Conservation (phyloP, 2,888 invertebrate genomes). For the Orthosia incerta region DNA sequence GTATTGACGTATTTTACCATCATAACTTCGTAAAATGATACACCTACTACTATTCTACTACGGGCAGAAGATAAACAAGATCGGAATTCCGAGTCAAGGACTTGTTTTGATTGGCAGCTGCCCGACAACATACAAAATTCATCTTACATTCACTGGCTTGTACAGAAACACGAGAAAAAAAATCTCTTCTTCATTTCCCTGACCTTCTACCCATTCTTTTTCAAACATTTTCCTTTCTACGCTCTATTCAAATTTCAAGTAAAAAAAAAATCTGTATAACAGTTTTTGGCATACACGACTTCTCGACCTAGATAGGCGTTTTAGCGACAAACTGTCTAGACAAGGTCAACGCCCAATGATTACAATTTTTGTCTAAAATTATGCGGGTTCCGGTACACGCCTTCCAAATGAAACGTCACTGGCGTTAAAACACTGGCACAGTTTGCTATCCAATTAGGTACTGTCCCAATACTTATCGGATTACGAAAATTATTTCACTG, state of each 20-base stretch:
- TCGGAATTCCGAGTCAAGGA: background rate
- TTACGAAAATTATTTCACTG: background rate
- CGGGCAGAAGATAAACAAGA: slow-evolving; percentile 1
- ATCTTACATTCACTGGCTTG: background rate
- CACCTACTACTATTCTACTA: background rate
- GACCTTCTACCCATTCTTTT: background rate
- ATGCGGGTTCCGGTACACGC: slow-evolving; percentile 48
- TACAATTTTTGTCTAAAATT: slow-evolving; percentile 48
- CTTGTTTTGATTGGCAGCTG: slow-evolving; percentile 31
- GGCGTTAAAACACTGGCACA: slow-evolving; percentile 7
- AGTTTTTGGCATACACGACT: slow-evolving; percentile 18
- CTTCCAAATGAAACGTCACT: slow-evolving; percentile 27
- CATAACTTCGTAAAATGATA: background rate
- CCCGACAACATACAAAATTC: background rate
- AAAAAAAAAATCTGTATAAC: slow-evolving; percentile 6
- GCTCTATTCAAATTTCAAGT: background rate
- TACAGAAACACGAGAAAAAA: background rate
- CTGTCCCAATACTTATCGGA: background rate
- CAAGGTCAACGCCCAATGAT: slow-evolving; percentile 59
- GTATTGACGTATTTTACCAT: background rate
- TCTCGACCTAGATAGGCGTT: slow-evolving; percentile 38
- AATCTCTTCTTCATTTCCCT: background rate
- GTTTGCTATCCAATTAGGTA: background rate
- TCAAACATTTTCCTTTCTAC: background rate
- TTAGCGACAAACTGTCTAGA: slow-evolving; percentile 40